These are phyloP conservation scores for Leptonema lineaticorne DNA, from an alignment of 1,140 invertebrate genomes.

Conservation along the genomic window DNA sequence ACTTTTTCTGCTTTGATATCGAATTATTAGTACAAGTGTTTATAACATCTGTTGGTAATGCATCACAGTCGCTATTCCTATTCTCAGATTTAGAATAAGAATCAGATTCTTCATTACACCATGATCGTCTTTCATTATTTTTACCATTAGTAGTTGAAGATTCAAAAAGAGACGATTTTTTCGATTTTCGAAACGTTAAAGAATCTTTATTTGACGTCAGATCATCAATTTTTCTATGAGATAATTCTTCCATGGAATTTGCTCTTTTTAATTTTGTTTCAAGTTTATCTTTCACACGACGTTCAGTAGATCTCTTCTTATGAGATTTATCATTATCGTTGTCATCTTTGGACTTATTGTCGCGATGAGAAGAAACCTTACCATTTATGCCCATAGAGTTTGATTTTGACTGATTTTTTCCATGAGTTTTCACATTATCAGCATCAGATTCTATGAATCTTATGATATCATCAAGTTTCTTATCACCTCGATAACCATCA, in stretches of 20 bases:
- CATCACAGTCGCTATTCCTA: constrained; percentile 49
- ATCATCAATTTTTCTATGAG: constrained; percentile 68
- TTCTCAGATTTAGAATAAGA: constrained; percentile 50
- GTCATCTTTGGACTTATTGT: constrained; percentile 50
- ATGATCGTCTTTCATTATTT: constrained; percentile 56
- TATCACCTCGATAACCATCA: constrained; percentile 64
- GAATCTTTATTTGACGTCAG: constrained; percentile 55
- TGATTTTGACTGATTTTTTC: constrained; percentile 42
- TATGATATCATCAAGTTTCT: constrained; percentile 59
- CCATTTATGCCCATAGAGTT: constrained; percentile 23
- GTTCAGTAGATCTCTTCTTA: constrained; percentile 53
- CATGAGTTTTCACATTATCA: constrained; percentile 45
- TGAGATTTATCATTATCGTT: constrained; percentile 50
- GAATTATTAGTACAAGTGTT: constrained; percentile 6
- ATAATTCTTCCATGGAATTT: constrained; percentile 70
- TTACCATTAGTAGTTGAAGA: constrained; percentile 41
- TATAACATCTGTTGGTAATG: constrained; percentile 25
- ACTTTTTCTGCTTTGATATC: constrained; percentile 46
- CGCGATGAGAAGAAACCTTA: constrained; percentile 42
- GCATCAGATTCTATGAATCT: constrained; percentile 60
- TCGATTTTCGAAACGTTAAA: constrained; percentile 47
- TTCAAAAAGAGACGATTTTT: constrained; percentile 50
- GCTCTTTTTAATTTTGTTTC: constrained; percentile 60
- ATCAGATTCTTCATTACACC: constrained; percentile 60
- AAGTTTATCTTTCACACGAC: constrained; percentile 49